Percentiles rank a stretch among this genome's conserved stretches.
phyloP scores from a whole-genome alignment of 2,888 invertebrate genomes.

The Tachystola acroxantha region DNA sequence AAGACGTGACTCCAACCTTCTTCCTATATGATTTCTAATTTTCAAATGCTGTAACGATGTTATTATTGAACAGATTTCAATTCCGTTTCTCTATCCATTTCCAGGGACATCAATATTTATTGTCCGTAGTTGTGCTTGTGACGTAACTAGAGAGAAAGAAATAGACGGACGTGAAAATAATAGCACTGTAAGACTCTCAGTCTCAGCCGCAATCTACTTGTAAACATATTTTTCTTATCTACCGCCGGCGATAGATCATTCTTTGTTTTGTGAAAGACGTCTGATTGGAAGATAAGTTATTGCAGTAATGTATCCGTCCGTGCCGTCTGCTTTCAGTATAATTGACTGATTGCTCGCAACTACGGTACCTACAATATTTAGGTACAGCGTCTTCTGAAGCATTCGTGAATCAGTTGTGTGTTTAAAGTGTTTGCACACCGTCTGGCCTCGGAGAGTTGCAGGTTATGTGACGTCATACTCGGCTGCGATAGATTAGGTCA shows the following conservation, averaged over 20 bases:
- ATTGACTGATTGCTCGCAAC: slow-evolving; percentile 4
- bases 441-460: slow-evolving; percentile 36
- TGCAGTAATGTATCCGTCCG: neutral
- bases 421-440: slow-evolving; percentile 24
- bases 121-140: too few relatives aligned
- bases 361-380: too few relatives aligned
- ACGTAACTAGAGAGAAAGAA: neutral
- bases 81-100: too few relatives aligned
- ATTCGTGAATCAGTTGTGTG: slow-evolving; percentile 11
- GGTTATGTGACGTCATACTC: slow-evolving; percentile 35
- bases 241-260: slow-evolving; percentile 35
- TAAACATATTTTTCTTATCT: slow-evolving; percentile 34
- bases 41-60: too few relatives aligned
- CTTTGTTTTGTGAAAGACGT: slow-evolving; percentile 32
- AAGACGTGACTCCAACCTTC: too few relatives aligned
- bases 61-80: too few relatives aligned
- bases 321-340: slow-evolving; percentile 3
- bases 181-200: neutral
- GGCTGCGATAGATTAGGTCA: slow-evolving; percentile 41
- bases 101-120: too few relatives aligned
- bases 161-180: neutral
- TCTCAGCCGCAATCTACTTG: slow-evolving; percentile 6
- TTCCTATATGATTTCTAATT: too few relatives aligned
- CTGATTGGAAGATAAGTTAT: slow-evolving; percentile 9
- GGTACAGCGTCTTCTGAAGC: neutral